A percentile compares a stretch with the other conserved stretches of the same genome.
These are phyloP conservation scores for Calidris pugnax DNA, from an alignment of 2,113 vertebrate species.

Conservation along the genomic window DNA sequence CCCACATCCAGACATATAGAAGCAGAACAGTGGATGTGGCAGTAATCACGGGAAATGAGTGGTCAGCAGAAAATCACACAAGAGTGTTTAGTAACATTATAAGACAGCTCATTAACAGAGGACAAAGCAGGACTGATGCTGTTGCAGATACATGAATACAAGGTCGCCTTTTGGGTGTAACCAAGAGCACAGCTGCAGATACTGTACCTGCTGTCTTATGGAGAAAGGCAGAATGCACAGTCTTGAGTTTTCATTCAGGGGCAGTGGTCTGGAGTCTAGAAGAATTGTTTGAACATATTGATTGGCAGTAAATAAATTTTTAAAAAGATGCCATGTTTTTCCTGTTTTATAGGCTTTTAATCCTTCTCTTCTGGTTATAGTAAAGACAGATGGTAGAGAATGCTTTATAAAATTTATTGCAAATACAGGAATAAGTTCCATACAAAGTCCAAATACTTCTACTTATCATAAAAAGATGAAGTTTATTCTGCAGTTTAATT, in stretches of 20 bases:
- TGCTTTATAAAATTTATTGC: not conserved
- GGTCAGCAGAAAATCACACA: conserved; percentile 41
- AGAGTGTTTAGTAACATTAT: not conserved
- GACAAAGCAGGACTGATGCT: not conserved
- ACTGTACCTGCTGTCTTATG: not conserved
- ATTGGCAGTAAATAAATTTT: not conserved
- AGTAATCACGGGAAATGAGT: not conserved
- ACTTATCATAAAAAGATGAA: not conserved
- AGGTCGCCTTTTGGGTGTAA: not conserved
- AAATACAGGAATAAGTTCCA: not conserved
- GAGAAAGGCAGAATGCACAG: not conserved
- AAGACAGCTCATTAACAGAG: conserved; percentile 48
- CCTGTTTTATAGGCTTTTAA: not conserved
- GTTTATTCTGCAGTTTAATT: not conserved
- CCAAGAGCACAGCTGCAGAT: not conserved
- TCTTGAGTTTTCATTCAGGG: not conserved
- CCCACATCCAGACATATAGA: not conserved
- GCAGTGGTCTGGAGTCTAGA: not conserved
- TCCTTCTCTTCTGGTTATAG: not conserved
- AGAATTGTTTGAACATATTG: not conserved
- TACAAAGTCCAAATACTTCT: not conserved
- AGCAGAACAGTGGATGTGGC: not conserved
- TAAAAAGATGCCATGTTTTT: not conserved
- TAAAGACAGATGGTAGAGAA: not conserved
- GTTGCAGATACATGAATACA: not conserved